Conservation (phyloP, 2,113 vertebrate species). For the Pachypanchax playfairii region DNA sequence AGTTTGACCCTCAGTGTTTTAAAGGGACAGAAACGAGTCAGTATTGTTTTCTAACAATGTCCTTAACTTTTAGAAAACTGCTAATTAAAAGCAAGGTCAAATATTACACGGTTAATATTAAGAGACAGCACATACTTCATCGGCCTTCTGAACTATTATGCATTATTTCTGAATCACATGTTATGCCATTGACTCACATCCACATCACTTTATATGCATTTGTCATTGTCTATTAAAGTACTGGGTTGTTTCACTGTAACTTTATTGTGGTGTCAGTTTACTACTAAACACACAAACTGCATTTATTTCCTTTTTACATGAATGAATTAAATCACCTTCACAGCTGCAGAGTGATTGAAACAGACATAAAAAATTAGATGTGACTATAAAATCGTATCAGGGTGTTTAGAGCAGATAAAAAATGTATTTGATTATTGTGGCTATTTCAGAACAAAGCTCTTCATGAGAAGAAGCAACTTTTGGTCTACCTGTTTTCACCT, state of each 20-base stretch:
- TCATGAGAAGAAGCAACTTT: too few relatives aligned
- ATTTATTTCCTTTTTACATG: neutral
- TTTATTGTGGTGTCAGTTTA: too few relatives aligned
- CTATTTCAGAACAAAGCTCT: constrained; percentile 42
- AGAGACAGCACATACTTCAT: too few relatives aligned
- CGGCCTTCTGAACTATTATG: too few relatives aligned
- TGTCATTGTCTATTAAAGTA: too few relatives aligned
- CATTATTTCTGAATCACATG: too few relatives aligned
- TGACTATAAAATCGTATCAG: neutral
- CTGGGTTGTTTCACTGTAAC: too few relatives aligned
- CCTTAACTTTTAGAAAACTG: neutral
- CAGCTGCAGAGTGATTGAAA: constrained; percentile 6
- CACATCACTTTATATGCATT: too few relatives aligned
- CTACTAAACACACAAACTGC: neutral
- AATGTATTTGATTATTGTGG: constrained; percentile 16
- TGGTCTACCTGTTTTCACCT: neutral
- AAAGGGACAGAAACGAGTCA: neutral
- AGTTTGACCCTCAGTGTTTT: neutral
- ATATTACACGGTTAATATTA: too few relatives aligned
- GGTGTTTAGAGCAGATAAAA: neutral
- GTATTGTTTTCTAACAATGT: neutral
- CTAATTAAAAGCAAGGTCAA: too few relatives aligned
- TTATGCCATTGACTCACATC: too few relatives aligned
- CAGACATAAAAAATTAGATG: neutral
- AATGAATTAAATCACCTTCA: neutral